These are phyloP conservation scores for Apistogramma diplotaenia DNA, from an alignment of 2,113 vertebrate species.

Conservation along the genomic window DNA sequence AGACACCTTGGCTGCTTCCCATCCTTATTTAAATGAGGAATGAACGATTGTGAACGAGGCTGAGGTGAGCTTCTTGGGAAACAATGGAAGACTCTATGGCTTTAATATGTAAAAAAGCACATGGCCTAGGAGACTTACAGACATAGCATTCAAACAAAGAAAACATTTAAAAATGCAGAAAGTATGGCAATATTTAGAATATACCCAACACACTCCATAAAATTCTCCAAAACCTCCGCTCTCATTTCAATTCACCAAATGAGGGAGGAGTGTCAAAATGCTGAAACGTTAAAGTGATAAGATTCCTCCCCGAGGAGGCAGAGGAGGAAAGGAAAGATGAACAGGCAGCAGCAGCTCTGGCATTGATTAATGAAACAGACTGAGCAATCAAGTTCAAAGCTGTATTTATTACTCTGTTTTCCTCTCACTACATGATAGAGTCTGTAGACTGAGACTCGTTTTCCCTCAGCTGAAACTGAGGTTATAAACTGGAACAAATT, in stretches of 20 bases:
- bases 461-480: not conserved
- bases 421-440: conserved; percentile 25
- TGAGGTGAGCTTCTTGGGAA: too few species aligned
- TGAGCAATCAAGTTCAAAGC: conserved; percentile 54
- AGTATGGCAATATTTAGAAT: too few species aligned
- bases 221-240: not conserved
- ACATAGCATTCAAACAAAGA: too few species aligned
- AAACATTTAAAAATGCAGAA: too few species aligned
- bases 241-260: not conserved
- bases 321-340: conserved; percentile 17
- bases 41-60: too few species aligned
- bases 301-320: conserved; percentile 29
- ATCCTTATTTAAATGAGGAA: too few species aligned
- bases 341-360: conserved; percentile 36
- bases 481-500: not conserved
- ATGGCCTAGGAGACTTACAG: too few species aligned
- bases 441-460: conserved; percentile 19
- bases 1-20: too few species aligned
- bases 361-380: conserved; percentile 61
- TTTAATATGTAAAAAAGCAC: too few species aligned
- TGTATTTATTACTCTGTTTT: conserved; percentile 52
- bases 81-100: too few species aligned
- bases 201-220: too few species aligned
- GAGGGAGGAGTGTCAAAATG: conserved; percentile 34
- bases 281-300: conserved; percentile 45